phyloP scores from a whole-genome alignment of 2,888 invertebrate species.

The Pammene fasciana region DNA sequence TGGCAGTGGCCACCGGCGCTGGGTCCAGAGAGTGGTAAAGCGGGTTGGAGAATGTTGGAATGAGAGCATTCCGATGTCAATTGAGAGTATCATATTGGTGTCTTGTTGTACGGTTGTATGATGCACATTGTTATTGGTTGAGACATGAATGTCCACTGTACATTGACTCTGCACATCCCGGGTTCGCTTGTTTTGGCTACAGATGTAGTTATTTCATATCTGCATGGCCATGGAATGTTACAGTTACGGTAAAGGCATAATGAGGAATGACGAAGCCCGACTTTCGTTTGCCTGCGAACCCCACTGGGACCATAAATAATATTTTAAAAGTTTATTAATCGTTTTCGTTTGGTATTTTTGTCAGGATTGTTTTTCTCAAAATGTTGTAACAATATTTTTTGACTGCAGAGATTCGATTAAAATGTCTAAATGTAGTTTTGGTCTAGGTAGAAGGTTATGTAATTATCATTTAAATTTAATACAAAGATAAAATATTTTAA shows the following conservation, averaged over 20 bases:
- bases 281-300: conserved; percentile 60
- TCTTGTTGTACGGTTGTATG: conserved; percentile 44
- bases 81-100: conserved; percentile 68
- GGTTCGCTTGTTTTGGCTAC: conserved; percentile 70
- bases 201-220: conserved; percentile 66
- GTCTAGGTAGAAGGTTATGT: conserved; percentile 34
- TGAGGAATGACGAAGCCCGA: conserved; percentile 47
- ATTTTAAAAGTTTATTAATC: conserved; percentile 43
- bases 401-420: conserved; percentile 15
- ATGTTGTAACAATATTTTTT: conserved; percentile 42
- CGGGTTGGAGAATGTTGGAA: conserved; percentile 30
- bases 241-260: conserved; percentile 46
- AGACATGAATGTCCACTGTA: conserved; percentile 71
- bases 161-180: conserved; percentile 73
- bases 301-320: conserved; percentile 51
- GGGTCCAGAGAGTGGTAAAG: conserved; percentile 23
- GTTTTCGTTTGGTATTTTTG: conserved; percentile 43
- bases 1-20: conserved; percentile 16
- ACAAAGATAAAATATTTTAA: conserved; percentile 22
- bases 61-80: conserved; percentile 50
- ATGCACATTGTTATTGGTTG: conserved; percentile 54
- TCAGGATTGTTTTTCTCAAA: conserved; percentile 30
- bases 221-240: conserved; percentile 80
- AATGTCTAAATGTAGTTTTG: conserved; percentile 26
- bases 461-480: conserved; percentile 23